phyloP scores from a whole-genome alignment of 2,113 vertebrate species.

The Herpetotheres cachinnans region DNA sequence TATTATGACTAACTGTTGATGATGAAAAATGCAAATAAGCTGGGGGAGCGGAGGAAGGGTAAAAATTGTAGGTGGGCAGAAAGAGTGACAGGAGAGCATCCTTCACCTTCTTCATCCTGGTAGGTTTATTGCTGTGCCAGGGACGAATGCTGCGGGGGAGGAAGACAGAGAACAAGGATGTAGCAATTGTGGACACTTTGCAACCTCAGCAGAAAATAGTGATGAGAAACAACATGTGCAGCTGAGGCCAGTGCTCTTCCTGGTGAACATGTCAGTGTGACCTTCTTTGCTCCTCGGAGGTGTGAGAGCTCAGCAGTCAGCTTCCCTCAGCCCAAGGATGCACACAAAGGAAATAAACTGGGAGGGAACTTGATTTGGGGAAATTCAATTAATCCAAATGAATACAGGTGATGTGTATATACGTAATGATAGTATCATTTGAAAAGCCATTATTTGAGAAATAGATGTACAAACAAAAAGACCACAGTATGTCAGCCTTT shows the following conservation, averaged over 20 bases:
- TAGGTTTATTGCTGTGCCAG: not conserved
- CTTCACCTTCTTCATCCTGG: not conserved
- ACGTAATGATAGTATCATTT: not conserved
- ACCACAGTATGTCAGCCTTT: not conserved
- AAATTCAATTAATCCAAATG: not conserved
- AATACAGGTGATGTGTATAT: not conserved
- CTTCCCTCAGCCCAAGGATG: not conserved
- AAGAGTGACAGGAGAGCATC: not conserved
- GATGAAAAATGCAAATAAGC: not conserved
- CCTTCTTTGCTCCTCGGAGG: not conserved
- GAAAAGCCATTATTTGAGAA: not conserved
- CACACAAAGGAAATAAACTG: fast-evolving
- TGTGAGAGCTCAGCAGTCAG: not conserved
- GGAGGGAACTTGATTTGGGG: not conserved
- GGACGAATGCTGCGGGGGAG: not conserved
- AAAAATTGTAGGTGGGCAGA: not conserved
- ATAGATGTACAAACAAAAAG: not conserved
- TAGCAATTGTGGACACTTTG: not conserved
- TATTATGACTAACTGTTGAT: not conserved
- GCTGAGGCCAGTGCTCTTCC: not conserved
- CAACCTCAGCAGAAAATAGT: conserved; percentile 16
- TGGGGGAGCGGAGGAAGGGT: not conserved
- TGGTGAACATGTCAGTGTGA: not conserved
- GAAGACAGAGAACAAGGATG: not conserved
- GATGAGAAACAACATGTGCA: not conserved